Percentiles rank a stretch among this genome's conserved stretches.
Conservation (phyloP, 2,888 invertebrate species). For the Cryptocheilus praepositus region DNA sequence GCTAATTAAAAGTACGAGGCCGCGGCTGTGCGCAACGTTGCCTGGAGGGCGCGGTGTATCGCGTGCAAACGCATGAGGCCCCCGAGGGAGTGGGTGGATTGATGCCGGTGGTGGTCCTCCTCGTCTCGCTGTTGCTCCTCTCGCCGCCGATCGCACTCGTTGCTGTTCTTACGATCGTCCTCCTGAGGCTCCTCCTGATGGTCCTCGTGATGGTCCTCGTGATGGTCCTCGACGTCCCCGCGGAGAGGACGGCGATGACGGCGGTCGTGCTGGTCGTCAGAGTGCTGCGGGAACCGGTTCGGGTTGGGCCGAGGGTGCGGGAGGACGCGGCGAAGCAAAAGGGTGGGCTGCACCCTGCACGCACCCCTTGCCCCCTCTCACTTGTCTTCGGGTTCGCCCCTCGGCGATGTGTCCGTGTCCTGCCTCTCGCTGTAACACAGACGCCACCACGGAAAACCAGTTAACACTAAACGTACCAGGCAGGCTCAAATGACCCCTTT, state of each 20-base stretch:
- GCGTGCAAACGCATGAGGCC: slow-evolving; percentile 58
- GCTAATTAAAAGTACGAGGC: slow-evolving; percentile 60
- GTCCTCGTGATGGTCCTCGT: slow-evolving; percentile 34
- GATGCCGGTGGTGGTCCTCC: slow-evolving; percentile 2
- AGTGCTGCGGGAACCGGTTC: slow-evolving; percentile 33
- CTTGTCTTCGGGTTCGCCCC: slow-evolving; percentile 69
- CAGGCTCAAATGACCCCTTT: too few species aligned
- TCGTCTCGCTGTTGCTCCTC: slow-evolving; percentile 37
- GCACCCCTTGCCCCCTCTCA: slow-evolving; percentile 71
- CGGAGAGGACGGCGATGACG: slow-evolving; percentile 21
- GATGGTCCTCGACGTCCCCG: slow-evolving; percentile 32
- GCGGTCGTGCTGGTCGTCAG: slow-evolving; percentile 10
- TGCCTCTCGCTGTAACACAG: slow-evolving; percentile 70
- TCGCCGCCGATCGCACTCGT: slow-evolving; percentile 30
- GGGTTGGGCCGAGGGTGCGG: slow-evolving; percentile 59
- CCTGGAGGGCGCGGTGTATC: slow-evolving; percentile 58
- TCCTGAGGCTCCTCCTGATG: slow-evolving; percentile 8
- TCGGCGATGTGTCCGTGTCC: slow-evolving; percentile 67
- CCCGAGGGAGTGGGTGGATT: slow-evolving; percentile 39
- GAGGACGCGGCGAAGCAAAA: slow-evolving; percentile 64
- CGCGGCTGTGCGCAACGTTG: slow-evolving; percentile 57
- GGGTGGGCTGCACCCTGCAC: slow-evolving; percentile 66
- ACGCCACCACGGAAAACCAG: slow-evolving; percentile 14
- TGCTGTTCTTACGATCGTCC: slow-evolving; percentile 41
- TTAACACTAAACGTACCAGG: too few species aligned